These are phyloP conservation scores for Actias luna DNA, from an alignment of 2,888 invertebrate genomes.

Conservation along the genomic window DNA sequence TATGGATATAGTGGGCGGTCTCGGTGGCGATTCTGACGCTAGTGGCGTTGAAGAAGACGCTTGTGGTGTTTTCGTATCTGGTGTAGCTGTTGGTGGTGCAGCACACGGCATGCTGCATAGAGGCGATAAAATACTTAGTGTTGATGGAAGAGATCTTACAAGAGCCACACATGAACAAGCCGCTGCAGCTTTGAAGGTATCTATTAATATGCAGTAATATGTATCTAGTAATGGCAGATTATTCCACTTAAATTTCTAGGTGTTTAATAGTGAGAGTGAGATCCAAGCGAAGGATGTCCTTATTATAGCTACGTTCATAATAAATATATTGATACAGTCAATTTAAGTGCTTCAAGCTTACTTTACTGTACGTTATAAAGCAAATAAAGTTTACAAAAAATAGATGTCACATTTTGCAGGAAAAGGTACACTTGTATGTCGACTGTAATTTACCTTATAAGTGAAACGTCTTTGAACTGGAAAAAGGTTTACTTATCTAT, in stretches of 20 bases:
- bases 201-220: constrained; percentile 10
- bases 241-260: no score
- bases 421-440: neutral
- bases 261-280: no score
- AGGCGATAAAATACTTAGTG: constrained; percentile 88
- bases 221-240: neutral
- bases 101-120: constrained; percentile 81
- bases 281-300: no score
- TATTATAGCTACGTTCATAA: no score
- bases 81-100: constrained; percentile 68
- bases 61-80: constrained; percentile 76
- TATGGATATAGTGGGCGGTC: constrained; percentile 78
- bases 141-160: constrained; percentile 87
- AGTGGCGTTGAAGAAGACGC: constrained; percentile 61
- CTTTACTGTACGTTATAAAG: neutral
- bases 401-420: neutral
- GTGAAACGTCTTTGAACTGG: neutral
- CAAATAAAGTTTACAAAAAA: neutral
- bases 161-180: constrained; percentile 90
- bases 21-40: constrained; percentile 66
- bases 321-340: neutral
- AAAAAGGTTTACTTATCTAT: neutral
- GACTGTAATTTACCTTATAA: neutral
- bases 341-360: neutral
- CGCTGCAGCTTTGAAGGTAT: constrained; percentile 84